Evolutionary conservation across 37 sponge, comb jelly and placozoan genomes (phyloP).

Genomic region (Hormiphora californensis): DNA sequence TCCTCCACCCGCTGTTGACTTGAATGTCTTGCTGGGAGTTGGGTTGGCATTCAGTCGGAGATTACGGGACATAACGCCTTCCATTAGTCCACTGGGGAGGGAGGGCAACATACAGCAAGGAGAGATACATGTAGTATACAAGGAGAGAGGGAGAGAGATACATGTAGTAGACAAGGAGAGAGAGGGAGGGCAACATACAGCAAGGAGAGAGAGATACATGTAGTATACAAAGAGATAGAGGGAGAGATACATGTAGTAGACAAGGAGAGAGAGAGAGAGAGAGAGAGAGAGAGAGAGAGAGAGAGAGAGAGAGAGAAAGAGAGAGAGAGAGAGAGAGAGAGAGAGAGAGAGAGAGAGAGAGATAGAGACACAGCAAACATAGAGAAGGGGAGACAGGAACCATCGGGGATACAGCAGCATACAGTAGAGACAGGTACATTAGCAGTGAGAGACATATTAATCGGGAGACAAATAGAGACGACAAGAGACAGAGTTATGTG

Average conservation of each 20-base stretch:
- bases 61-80: constrained; percentile 23
- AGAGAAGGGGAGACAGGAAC: background rate
- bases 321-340: too few relatives aligned
- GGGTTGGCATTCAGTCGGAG: constrained; percentile 19
- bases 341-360: constrained; percentile 15
- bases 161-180: constrained; percentile 63
- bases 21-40: background rate
- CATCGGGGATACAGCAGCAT: too few relatives aligned
- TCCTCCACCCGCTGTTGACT: background rate
- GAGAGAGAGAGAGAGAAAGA: too few relatives aligned
- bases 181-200: background rate
- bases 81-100: constrained; percentile 15
- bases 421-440: too few relatives aligned
- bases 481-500: background rate
- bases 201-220: background rate
- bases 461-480: background rate
- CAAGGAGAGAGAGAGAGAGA: background rate
- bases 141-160: too few relatives aligned
- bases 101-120: background rate
- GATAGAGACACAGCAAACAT: constrained; percentile 69
- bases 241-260: constrained; percentile 67
- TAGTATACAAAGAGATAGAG: too few relatives aligned
- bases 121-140: too few relatives aligned
- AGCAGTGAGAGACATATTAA: background rate
- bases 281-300: background rate